Evolutionary conservation across 2,113 vertebrate genomes (phyloP).

Genomic region (Vimba vimba): DNA sequence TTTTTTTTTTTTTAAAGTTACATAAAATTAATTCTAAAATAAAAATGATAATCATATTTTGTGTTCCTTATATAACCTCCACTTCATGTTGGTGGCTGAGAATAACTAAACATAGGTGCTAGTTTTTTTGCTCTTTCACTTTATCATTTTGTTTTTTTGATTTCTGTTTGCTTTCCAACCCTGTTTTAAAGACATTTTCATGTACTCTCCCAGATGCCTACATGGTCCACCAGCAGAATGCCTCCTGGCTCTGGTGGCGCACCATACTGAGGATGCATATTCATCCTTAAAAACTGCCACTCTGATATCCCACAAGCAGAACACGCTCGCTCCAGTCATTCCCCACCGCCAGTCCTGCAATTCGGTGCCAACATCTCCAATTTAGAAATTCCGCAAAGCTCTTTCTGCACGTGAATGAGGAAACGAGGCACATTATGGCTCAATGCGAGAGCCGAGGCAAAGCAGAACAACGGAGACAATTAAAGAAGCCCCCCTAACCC

Average conservation of each 20-base stretch:
- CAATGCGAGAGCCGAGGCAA: conserved; percentile 74
- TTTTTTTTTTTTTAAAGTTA: too few relatives aligned
- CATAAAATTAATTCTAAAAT: not conserved
- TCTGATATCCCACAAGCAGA: conserved; percentile 30
- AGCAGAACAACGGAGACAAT: conserved; percentile 78
- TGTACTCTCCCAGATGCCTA: conserved; percentile 25
- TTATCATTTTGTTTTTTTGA: not conserved
- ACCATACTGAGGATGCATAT: conserved; percentile 22
- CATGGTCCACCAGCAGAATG: conserved; percentile 58
- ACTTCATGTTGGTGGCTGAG: not conserved
- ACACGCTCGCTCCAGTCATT: conserved; percentile 51
- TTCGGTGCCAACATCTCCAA: conserved; percentile 70
- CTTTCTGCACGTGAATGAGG: conserved; percentile 61
- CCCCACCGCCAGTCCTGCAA: conserved; percentile 50
- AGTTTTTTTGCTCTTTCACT: conserved; percentile 49
- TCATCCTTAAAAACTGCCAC: conserved; percentile 29
- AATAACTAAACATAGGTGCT: conserved; percentile 70
- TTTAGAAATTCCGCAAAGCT: conserved; percentile 75
- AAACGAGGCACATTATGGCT: conserved; percentile 73
- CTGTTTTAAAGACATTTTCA: conserved; percentile 17
- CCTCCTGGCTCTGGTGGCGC: conserved; percentile 46
- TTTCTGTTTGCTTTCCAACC: not conserved
- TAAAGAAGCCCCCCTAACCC: conserved; percentile 66
- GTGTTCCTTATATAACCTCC: not conserved
- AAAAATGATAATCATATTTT: not conserved